Base-by-base conservation (phyloP, 64 coral and sea anemone genomes). In the Actinia tenebrosa region DNA sequence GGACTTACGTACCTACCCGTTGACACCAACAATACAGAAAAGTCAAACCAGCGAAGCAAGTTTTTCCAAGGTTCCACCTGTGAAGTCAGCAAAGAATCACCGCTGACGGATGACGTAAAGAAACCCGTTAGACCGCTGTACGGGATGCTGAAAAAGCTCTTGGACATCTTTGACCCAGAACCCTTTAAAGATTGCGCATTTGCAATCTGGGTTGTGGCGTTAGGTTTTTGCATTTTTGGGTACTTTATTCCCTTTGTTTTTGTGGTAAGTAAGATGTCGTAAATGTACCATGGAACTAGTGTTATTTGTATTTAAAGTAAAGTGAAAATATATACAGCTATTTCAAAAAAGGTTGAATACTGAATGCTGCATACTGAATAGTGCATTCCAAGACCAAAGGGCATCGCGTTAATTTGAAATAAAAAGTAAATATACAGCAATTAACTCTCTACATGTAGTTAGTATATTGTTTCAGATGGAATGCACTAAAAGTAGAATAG, bases 181-280 rank as follows among this genome's bases (percentile, higher is more conserved):
- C 60, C 64, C 44, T 87, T 86, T 10, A 81, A 82, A 75, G 86
- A 91, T 84, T 72, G 86, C 45, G 90, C 85, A 47, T 91, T 91
- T 59, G 85, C 77, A 10, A 84, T 82, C 37, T 91, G 90, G 90
- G 86, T 86, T 66, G 3, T 87, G 8, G 90, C 84, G 16, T 82
- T 91, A 66, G 90, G 84, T 25, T 80, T 91, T 45, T 82, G 75
- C 47, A 78, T 87, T 14, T 91, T 91, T 56, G 90, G 90, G 2
- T 91, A 91, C 25, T 91, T 91, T 64, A 91, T 91, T 64, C 90
- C 90, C 2, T 91, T 91, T 87, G 90, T 91, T 0, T 91, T 91
- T 80, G 72, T 91, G 90, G 90, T 91, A 91, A 91, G 90, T 91
- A 72, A 8, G 30, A 37, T 37, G 30, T 37, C 30, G 30, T 58